phyloP scores from a whole-genome alignment of 2,113 vertebrate species.

The Sylvia atricapilla region DNA sequence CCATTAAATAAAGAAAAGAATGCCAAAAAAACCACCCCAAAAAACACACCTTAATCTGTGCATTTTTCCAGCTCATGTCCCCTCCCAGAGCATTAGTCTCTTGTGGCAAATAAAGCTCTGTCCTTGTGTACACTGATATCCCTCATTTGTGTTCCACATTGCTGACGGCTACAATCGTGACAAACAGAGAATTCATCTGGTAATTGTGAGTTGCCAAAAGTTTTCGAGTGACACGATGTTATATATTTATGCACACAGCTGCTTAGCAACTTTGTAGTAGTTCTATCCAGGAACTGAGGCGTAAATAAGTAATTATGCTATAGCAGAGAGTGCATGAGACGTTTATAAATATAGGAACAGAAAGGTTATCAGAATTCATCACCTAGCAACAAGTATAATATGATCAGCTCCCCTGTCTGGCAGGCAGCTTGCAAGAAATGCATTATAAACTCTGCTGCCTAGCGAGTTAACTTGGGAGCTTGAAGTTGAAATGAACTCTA shows the following conservation, averaged over 20 bases:
- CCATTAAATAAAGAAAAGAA: neutral
- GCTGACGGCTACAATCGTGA: neutral
- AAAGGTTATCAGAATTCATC: constrained; percentile 36
- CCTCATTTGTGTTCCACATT: neutral
- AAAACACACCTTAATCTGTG: too few relatives aligned
- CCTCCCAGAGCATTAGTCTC: neutral
- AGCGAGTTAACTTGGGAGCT: constrained; percentile 7
- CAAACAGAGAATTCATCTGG: neutral
- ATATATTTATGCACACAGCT: neutral
- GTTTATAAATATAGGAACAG: neutral
- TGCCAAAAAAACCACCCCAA: neutral
- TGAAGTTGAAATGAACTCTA: constrained; percentile 27
- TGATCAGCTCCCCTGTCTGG: constrained; percentile 4
- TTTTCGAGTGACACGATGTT: neutral
- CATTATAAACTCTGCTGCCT: neutral
- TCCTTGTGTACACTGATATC: neutral
- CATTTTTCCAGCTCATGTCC: neutral
- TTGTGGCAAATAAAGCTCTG: neutral
- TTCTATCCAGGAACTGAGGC: neutral
- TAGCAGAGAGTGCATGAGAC: neutral
- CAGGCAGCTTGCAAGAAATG: neutral
- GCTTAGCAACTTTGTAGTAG: constrained; percentile 17
- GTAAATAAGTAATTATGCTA: neutral
- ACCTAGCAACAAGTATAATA: constrained; percentile 1
- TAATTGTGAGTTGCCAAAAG: neutral